These are phyloP conservation scores for Cylas formicarius DNA, from an alignment of 1,140 invertebrate species.

Conservation along the genomic window DNA sequence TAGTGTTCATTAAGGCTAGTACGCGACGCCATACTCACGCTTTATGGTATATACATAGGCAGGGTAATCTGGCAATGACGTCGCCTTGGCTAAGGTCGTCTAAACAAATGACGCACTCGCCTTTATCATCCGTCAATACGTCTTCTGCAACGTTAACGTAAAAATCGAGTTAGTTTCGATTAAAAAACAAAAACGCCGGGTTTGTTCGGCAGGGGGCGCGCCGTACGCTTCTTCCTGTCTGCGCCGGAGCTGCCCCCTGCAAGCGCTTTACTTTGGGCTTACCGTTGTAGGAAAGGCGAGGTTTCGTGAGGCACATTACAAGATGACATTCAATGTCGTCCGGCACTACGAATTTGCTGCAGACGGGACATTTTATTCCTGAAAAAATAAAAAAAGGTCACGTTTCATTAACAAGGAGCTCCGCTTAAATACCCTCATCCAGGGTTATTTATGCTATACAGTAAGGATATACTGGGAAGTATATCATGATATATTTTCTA, in stretches of 20 bases:
- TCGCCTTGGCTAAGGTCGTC: slow-evolving; percentile 92
- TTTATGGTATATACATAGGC: slow-evolving; percentile 99
- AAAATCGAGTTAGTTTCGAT: slow-evolving; percentile 11
- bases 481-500: neutral
- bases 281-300: slow-evolving; percentile 97
- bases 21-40: slow-evolving; percentile 71
- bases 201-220: too few relatives aligned
- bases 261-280: slow-evolving; percentile 37
- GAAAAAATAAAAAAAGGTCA: slow-evolving; percentile 42
- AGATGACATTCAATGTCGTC: slow-evolving; percentile 98
- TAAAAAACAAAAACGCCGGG: too few relatives aligned
- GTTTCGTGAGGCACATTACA: slow-evolving; percentile 98
- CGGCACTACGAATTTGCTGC: slow-evolving; percentile 93
- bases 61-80: slow-evolving; percentile 95
- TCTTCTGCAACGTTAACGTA: slow-evolving; percentile 88
- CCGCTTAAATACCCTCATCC: too few relatives aligned
- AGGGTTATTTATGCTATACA: too few relatives aligned
- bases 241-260: neutral
- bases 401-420: too few relatives aligned
- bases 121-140: slow-evolving; percentile 88
- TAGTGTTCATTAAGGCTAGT: too few relatives aligned
- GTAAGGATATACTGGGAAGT: too few relatives aligned
- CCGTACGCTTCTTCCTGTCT: too few relatives aligned
- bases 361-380: slow-evolving; percentile 97
- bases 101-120: slow-evolving; percentile 97